These are phyloP conservation scores for Zaprionus nigranus DNA, from an alignment of 1,140 invertebrate genomes.

Conservation along the genomic window DNA sequence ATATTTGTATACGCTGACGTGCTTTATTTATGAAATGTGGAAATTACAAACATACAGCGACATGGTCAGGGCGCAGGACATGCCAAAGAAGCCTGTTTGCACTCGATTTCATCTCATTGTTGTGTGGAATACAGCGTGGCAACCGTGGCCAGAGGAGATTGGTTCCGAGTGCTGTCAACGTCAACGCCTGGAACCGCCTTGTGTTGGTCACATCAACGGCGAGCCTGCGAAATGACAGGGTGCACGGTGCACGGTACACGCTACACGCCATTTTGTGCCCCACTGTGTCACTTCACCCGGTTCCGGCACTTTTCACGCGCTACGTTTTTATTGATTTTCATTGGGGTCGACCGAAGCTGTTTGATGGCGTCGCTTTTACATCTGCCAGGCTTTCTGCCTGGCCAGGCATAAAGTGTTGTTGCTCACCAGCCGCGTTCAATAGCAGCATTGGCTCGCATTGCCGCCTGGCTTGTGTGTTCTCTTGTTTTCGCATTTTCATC, in stretches of 20 bases:
- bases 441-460: not conserved
- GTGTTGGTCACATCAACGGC: constrained; percentile 30
- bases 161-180: constrained; percentile 14
- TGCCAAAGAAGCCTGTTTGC: constrained; percentile 50
- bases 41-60: constrained; percentile 67
- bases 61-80: constrained; percentile 29
- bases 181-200: not conserved
- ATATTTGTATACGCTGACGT: constrained; percentile 68
- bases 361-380: constrained; percentile 32
- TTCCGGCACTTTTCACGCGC: constrained; percentile 72
- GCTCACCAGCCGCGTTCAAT: constrained; percentile 13
- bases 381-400: constrained; percentile 49
- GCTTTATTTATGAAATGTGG: constrained; percentile 80
- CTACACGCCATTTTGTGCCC: not conserved
- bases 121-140: constrained; percentile 8
- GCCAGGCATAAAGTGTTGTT: constrained; percentile 61
- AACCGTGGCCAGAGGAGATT: not conserved
- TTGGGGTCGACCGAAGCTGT: constrained; percentile 21
- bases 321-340: constrained; percentile 77
- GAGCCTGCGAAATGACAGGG: constrained; percentile 16
- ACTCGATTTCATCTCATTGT: constrained; percentile 63
- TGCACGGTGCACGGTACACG: not conserved
- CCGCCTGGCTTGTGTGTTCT: constrained; percentile 51
- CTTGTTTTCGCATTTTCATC: constrained; percentile 75
- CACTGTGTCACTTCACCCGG: constrained; percentile 28